Evolutionary conservation across 1,140 invertebrate genomes (phyloP), one percentile per base, ranked within the genome.

Genomic region (Danaus plexippus): DNA sequence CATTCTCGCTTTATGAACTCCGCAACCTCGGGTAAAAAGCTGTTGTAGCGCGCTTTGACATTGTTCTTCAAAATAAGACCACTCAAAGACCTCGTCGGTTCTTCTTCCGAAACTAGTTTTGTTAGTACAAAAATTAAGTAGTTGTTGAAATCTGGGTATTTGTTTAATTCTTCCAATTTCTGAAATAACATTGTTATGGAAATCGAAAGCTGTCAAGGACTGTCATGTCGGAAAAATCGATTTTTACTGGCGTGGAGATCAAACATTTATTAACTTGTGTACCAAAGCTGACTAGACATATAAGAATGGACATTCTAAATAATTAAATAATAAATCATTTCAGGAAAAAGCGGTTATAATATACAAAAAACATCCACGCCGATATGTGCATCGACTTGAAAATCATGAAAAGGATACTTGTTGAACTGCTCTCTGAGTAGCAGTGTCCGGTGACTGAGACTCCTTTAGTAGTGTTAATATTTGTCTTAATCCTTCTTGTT

Each of bases 61-160:
- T 99, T 99, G 81, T 99, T 99, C 88, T 99, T 99, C 66, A 99
- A 90, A 73, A 99, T 98, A 52, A 99, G 88, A 69, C 98, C 98
- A 90, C 96, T 98, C 12, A 99, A 86, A 8, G 98, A 99, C 71
- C 98, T 92, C 45, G 97, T 98, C 47, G 97, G 95, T 85, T 98
- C 97, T 91, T 99, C 96, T 93, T 98, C 96, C 59, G 92, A 90
- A 69, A 92, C 94, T 59, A 99, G 88, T 90, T 99, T 97, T 47
- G 97, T 98, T 61, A 99, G 89, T 67, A 99, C 97, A 89, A 97
- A 99, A 78, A 99, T 98, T 66, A 99, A 89, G 88, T 99, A 99
- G 80, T 98, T 99, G 88, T 99, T 99, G 87, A 99, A 99, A 82
- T 99, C 97, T 66, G 97, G 97, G 89, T 96, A 98, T 84, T 96